A percentile compares a stretch with the other conserved stretches of the same genome.
Evolutionary conservation across 2,888 invertebrate species (phyloP).

Genomic region (Ectemnius lituratus): DNA sequence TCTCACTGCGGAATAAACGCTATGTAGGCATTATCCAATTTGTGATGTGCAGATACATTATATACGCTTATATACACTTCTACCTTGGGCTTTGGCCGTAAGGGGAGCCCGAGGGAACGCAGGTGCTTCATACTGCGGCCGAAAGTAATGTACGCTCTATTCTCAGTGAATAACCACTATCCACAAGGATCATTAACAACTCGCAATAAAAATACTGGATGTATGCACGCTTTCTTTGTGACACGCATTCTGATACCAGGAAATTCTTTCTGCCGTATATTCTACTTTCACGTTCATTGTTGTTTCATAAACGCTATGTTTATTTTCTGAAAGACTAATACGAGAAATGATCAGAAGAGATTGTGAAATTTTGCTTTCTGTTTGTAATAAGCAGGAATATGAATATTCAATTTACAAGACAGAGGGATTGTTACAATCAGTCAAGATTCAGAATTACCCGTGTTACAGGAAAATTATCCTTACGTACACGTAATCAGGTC

Average conservation of each 20-base stretch:
- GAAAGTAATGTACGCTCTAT: constrained; percentile 15
- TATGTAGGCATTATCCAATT: not conserved
- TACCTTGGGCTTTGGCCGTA: not conserved
- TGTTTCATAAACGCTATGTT: too few relatives aligned
- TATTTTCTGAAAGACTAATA: too few relatives aligned
- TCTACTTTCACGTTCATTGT: not conserved
- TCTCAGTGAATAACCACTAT: constrained; percentile 1
- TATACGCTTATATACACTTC: not conserved
- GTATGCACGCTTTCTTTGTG: not conserved
- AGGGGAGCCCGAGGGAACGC: not conserved
- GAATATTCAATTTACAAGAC: too few relatives aligned
- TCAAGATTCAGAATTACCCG: not conserved
- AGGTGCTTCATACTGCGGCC: not conserved
- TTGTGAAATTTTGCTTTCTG: too few relatives aligned
- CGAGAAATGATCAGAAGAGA: too few relatives aligned
- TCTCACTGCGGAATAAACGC: not conserved
- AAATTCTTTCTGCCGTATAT: not conserved
- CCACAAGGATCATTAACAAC: constrained; percentile 20
- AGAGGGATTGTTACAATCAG: too few relatives aligned
- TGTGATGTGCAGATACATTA: not conserved
- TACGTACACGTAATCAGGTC: constrained; percentile 20
- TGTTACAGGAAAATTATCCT: not conserved
- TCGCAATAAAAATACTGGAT: not conserved
- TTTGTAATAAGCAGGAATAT: too few relatives aligned
- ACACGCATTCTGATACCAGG: not conserved